These are phyloP conservation scores for Haplochromis burtoni DNA, from an alignment of 2,113 vertebrate genomes.

Conservation along the genomic window DNA sequence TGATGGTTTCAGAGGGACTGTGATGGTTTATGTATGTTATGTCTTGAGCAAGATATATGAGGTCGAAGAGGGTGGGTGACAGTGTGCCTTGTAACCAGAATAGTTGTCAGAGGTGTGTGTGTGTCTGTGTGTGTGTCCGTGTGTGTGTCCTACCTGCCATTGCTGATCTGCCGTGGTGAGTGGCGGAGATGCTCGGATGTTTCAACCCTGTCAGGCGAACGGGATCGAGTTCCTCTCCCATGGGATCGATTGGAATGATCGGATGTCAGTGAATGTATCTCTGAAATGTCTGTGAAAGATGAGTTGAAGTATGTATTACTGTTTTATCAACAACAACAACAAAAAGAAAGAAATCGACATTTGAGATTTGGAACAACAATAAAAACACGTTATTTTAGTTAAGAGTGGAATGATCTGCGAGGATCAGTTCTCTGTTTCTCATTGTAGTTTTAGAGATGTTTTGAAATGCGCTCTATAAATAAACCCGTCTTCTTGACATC, in stretches of 20 bases:
- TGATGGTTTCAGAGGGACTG: slow-evolving; percentile 14
- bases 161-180: slow-evolving; percentile 92
- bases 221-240: slow-evolving; percentile 80
- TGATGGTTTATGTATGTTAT: slow-evolving; percentile 49
- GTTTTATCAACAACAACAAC: background rate
- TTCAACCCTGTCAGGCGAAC: slow-evolving; percentile 91
- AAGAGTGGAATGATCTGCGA: background rate
- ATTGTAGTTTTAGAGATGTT: background rate
- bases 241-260: slow-evolving; percentile 95
- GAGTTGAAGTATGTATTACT: slow-evolving; percentile 6
- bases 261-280: slow-evolving; percentile 98
- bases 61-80: background rate
- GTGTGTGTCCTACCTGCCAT: slow-evolving; percentile 80
- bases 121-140: background rate
- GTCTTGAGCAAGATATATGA: slow-evolving; percentile 40
- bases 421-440: background rate
- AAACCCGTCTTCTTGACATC: background rate
- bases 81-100: background rate
- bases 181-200: slow-evolving; percentile 86
- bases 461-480: background rate
- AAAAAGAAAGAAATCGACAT: background rate
- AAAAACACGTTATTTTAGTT: background rate
- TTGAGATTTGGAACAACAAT: background rate
- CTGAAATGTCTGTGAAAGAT: slow-evolving; percentile 92
- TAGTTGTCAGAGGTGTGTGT: background rate